Base-by-base conservation (phyloP, 1,140 invertebrate species). In the Solenopsis fugax region DNA sequence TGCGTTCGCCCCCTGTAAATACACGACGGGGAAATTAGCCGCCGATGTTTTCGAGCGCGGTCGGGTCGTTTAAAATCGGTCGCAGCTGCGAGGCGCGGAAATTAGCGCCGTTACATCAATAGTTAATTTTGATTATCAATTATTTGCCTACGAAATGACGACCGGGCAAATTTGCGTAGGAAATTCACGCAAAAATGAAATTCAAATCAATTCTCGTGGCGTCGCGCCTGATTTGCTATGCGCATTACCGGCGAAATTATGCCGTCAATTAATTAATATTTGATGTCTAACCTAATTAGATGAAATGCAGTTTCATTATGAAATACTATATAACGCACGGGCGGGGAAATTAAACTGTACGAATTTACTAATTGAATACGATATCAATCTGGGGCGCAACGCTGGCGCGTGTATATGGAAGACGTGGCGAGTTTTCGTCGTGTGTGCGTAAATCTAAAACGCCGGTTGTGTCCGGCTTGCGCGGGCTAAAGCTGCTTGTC, bases 41-140 rank as follows among this genome's bases (percentile, higher is more conserved):
- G 24, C 29, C 41, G 80, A 37, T 84, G 13, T 24, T 60, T 60
- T 21, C 24, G 45, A 6, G 1, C 64, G 41, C 29, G n/a, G 29
- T 9, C 21, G 6, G n/a, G 21, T 48, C 67, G 13, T 60, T 48
- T 21, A 58, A 41, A 73, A 24, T 67, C 48, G 13, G 29, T 37
- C 72, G 7, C 41, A 34, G 78, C 16, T 41, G 37, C 54, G 54
- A 45, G n/a, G 34, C 48, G 48, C 10, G 13, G 54, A 60, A 60
- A 84, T 60, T 84, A 54, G 69, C 10, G 41, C 13, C 54, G 41
- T 60, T 48, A 21, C 18, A 13, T 18, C 34, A 29, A 84, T 48
- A 75, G 41, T 75, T 84, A 48, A 84, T 73, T 73, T 73, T 29
- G 78, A 81, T 81, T 75, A 84, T 84, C 69, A 50, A 75, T 67